phyloP scores from a whole-genome alignment of 2,888 invertebrate species.

The Acleris literana region DNA sequence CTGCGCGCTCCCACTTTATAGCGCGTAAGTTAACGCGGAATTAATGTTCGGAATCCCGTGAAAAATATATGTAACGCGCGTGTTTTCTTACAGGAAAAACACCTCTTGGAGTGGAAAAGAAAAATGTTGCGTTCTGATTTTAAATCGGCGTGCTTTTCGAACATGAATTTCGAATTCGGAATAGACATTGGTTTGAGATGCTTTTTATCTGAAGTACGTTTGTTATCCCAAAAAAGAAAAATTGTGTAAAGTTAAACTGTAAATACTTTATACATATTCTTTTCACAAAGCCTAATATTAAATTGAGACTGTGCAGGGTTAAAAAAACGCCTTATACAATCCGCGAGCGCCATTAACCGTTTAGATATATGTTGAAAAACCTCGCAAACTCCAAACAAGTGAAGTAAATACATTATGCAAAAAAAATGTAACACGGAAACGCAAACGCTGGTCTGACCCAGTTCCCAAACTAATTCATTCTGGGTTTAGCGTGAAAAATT shows the following conservation, averaged over 20 bases:
- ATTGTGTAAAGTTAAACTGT: too few relatives aligned
- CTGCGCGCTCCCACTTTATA: slow-evolving; percentile 37
- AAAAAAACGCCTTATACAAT: slow-evolving; percentile 3
- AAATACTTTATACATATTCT: too few relatives aligned
- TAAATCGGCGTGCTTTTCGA: slow-evolving; percentile 4
- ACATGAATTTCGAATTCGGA: slow-evolving; percentile 3
- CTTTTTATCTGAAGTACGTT: too few relatives aligned
- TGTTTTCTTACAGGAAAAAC: slow-evolving; percentile 34
- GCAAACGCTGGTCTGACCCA: slow-evolving; percentile 27
- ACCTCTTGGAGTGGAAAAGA: slow-evolving; percentile 18
- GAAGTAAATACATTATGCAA: slow-evolving; percentile 37
- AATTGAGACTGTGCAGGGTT: slow-evolving; percentile 1
- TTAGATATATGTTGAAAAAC: slow-evolving; percentile 33
- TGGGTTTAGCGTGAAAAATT: slow-evolving; percentile 32
- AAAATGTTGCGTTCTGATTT: slow-evolving; percentile 26
- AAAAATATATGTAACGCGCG: slow-evolving; percentile 46
- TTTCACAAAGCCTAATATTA: not conserved
- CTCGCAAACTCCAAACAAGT: slow-evolving; percentile 31
- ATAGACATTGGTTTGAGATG: not conserved
- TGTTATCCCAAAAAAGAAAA: too few relatives aligned
- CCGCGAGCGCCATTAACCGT: slow-evolving; percentile 14
- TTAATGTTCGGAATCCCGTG: slow-evolving; percentile 45
- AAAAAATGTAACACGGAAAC: slow-evolving; percentile 29
- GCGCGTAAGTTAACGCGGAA: slow-evolving; percentile 44
- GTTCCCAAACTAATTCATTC: slow-evolving; percentile 31